These are phyloP conservation scores for Himalopsyche kuldschensis DNA, from an alignment of 2,888 invertebrate species.

Conservation along the genomic window DNA sequence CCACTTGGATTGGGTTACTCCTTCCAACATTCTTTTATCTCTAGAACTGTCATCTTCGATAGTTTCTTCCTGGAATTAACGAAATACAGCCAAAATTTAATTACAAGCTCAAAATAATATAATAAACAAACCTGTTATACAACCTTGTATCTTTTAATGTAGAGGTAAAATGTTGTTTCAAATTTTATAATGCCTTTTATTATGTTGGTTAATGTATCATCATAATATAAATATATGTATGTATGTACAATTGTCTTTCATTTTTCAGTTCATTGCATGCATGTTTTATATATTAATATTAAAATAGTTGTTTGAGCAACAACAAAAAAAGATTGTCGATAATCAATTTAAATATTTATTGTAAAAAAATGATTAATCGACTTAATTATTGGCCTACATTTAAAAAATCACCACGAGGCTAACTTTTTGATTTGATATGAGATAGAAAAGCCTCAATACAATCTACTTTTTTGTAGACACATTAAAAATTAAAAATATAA, in stretches of 20 bases:
- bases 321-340: too few species aligned
- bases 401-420: neutral
- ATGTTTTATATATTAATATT: too few species aligned
- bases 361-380: neutral
- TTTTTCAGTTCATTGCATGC: too few species aligned
- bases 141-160: too few species aligned
- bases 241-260: too few species aligned
- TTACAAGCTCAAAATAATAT: neutral
- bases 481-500: neutral
- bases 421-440: neutral
- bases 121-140: neutral
- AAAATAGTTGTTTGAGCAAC: too few species aligned
- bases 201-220: neutral
- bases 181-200: too few species aligned
- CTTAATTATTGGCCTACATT: neutral
- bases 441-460: neutral
- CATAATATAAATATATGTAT: too few species aligned
- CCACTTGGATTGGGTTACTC: slow-evolving; percentile 63
- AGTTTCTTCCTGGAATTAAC: slow-evolving; percentile 50
- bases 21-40: slow-evolving; percentile 77
- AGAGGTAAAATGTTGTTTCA: too few species aligned
- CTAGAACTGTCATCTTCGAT: slow-evolving; percentile 55
- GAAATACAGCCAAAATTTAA: slow-evolving; percentile 9
- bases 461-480: neutral
- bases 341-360: neutral